A percentile compares a stretch with the other conserved stretches of the same genome.
Conservation (phyloP, 2,113 vertebrate genomes). For the Albula goreensis region DNA sequence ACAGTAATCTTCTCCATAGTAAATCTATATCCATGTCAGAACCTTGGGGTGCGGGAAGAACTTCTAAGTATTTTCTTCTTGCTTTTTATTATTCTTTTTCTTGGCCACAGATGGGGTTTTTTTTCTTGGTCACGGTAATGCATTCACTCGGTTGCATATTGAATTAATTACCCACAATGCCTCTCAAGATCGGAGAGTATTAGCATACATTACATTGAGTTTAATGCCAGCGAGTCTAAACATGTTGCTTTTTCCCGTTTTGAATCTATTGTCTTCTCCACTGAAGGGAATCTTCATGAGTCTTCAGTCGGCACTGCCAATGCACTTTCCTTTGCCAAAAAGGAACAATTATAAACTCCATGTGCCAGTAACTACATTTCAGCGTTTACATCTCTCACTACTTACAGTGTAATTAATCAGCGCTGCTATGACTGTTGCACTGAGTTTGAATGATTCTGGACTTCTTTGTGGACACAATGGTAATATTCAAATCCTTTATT, state of each 20-base stretch:
- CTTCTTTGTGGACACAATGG: background rate
- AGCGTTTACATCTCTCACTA: background rate
- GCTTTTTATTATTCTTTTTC: slow-evolving; percentile 1
- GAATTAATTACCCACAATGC: background rate
- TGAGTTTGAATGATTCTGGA: background rate
- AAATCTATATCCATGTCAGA: background rate
- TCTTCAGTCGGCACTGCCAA: background rate
- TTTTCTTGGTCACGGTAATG: background rate
- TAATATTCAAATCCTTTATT: background rate
- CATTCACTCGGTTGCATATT: background rate
- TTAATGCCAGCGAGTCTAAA: background rate
- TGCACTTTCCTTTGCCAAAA: background rate
- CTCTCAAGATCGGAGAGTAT: background rate
- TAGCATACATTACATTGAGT: background rate
- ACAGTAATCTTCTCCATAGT: slow-evolving; percentile 11
- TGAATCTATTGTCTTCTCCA: background rate
- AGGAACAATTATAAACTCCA: background rate
- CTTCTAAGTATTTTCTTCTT: background rate
- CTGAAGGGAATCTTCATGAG: background rate
- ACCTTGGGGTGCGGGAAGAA: background rate
- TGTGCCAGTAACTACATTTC: background rate
- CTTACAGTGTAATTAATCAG: background rate
- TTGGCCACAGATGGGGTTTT: background rate
- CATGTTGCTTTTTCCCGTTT: background rate
- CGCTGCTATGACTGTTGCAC: background rate